Evolutionary conservation across 2,113 vertebrate species (phyloP).

Genomic region (Amia ocellicauda): DNA sequence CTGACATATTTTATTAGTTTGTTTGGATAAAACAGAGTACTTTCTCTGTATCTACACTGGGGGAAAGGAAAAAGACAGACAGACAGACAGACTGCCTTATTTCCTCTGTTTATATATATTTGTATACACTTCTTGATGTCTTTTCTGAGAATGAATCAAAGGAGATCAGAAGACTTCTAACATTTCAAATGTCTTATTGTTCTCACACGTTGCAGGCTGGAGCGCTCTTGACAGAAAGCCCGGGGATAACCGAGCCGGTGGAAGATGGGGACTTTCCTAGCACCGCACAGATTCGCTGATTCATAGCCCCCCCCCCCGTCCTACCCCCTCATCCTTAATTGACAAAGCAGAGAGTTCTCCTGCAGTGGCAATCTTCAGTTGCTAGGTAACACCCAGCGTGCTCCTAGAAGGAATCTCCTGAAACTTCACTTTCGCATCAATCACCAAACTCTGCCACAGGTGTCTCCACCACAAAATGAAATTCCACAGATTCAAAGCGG

Average conservation of each 20-base stretch:
- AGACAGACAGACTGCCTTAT: too few species aligned
- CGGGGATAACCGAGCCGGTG: slow-evolving; percentile 7
- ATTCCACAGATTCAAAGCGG: too few species aligned
- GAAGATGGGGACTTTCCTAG: slow-evolving; percentile 6
- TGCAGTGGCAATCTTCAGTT: slow-evolving; percentile 45
- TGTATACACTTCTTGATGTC: too few species aligned
- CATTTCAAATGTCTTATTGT: too few species aligned
- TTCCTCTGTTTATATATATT: too few species aligned
- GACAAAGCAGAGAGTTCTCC: slow-evolving; percentile 41
- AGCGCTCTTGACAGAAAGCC: not conserved
- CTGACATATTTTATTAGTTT: too few species aligned
- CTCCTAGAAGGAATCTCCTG: slow-evolving; percentile 44
- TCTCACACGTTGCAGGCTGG: too few species aligned
- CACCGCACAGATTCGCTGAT: slow-evolving; percentile 24
- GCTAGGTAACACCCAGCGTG: slow-evolving; percentile 59
- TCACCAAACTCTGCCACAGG: not conserved
- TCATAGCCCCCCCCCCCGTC: slow-evolving; percentile 16
- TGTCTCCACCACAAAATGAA: not conserved
- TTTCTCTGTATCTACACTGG: too few species aligned
- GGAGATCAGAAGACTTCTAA: too few species aligned
- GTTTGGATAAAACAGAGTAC: too few species aligned
- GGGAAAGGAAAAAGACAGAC: too few species aligned
- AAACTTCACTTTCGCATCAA: slow-evolving; percentile 46
- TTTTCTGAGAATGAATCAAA: too few species aligned
- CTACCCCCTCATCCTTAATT: slow-evolving; percentile 24